Evolutionary conservation across 1,140 invertebrate genomes (phyloP), one percentile per base, ranked within the genome.

Genomic region (Amyelois transitella): DNA sequence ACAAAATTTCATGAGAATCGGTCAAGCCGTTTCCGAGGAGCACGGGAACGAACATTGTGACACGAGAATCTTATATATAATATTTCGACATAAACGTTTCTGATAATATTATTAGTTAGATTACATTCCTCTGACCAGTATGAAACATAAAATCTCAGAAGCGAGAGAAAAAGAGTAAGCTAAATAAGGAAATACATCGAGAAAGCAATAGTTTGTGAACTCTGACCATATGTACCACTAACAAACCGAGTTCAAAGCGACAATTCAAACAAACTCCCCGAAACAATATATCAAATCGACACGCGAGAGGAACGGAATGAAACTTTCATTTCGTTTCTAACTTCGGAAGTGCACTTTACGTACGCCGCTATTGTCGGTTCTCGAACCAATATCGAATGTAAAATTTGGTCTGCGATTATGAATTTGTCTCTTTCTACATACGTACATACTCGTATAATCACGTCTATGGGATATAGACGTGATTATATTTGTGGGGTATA

Each of bases 291-390:
- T 81, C 79, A 84, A 79, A 81, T 79, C 69, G 66, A 63, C 66
- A 67, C 51, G 76, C 72, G 79, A 81, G 81, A 73, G 70, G 70
- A 75, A 78, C 65, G 61, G 70, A 66, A 65, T 72, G 69, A 77
- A 82, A 85, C 74, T 81, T 85, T 82, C 69, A 81, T 82, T 81
- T 75, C 78, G 74, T 75, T 75, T n/a, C 72, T 61, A 67, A 69
- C 72, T 62, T 68, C 49, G 63, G 60, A 55, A 81, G 72, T 77
- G 72, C 73, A 78, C 74, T 81, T 74, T 70, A 65, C 32, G 32
- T 1, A 38, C 4, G 4, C 28, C 8, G 4, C 32, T 38, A 38
- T 14, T 38, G 2, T 38, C 3, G 12, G 12, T 38, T 14, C 32
- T 38, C 32, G 12, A 1, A 14, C 5, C 8, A 38, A 14, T 14